Percentiles rank a stretch among this genome's conserved stretches.
Evolutionary conservation across 1,140 invertebrate species (phyloP).

Genomic region (Probaryconus sp.): DNA sequence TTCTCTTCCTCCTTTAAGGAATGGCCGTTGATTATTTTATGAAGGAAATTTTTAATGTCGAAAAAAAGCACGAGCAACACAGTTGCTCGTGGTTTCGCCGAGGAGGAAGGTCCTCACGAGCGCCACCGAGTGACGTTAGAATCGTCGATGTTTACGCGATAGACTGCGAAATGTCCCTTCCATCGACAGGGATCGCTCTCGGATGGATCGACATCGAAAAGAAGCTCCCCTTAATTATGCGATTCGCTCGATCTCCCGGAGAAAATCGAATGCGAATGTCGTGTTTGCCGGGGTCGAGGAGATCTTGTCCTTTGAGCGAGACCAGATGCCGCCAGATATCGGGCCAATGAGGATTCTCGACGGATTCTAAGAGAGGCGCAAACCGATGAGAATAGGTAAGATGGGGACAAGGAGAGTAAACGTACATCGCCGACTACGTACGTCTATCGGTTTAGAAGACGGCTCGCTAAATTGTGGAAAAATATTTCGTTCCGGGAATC

Average conservation of each 20-base stretch:
- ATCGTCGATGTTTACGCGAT: constrained; percentile 71
- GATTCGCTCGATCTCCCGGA: constrained; percentile 63
- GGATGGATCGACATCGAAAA: constrained; percentile 38
- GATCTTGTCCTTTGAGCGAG: constrained; percentile 72
- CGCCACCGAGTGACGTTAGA: constrained; percentile 72
- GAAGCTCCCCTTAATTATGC: constrained; percentile 73
- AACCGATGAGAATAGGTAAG: constrained; percentile 6
- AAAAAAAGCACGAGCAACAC: no score
- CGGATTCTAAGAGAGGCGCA: constrained; percentile 1
- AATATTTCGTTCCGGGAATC: constrained; percentile 3
- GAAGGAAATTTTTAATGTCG: no score
- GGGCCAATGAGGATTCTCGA: constrained; percentile 10
- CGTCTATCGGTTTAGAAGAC: neutral
- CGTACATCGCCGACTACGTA: no score
- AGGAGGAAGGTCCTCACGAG: constrained; percentile 30
- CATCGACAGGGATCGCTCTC: no score
- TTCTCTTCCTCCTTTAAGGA: no score
- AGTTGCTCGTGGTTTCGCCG: no score
- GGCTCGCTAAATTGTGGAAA: constrained; percentile 30
- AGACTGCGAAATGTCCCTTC: constrained; percentile 53
- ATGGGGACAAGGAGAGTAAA: no score
- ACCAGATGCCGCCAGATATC: constrained; percentile 75
- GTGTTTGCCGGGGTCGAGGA: constrained; percentile 44
- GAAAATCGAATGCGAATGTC: constrained; percentile 70
- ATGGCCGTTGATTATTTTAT: no score